Percentiles rank a stretch among this genome's conserved stretches.
These are phyloP conservation scores for Tinea semifulvella DNA, from an alignment of 2,888 invertebrate species.

Conservation along the genomic window DNA sequence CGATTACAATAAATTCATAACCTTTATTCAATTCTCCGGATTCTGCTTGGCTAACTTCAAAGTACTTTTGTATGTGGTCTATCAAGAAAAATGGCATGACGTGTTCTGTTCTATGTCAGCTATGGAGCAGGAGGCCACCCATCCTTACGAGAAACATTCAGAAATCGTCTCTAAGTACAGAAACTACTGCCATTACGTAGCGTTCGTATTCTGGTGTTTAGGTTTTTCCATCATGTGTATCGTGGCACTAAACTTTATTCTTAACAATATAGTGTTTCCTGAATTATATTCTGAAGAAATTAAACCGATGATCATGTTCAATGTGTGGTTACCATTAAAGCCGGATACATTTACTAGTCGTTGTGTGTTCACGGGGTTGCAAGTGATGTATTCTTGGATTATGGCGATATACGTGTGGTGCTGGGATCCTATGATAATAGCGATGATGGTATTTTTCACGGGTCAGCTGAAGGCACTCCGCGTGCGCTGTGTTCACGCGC, in stretches of 20 bases:
- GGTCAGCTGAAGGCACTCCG: constrained; percentile 39
- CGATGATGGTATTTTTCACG: constrained; percentile 43
- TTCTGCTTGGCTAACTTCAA: constrained; percentile 11
- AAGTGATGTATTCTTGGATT: constrained; percentile 33
- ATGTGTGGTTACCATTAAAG: constrained; percentile 26
- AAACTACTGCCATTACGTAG: constrained; percentile 10
- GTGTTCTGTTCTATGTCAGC: not conserved
- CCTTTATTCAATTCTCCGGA: constrained; percentile 12
- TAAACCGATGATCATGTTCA: not conserved
- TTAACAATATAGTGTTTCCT: not conserved
- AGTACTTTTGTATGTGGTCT: not conserved
- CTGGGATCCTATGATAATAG: constrained; percentile 40
- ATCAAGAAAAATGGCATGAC: constrained; percentile 4
- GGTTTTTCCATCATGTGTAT: not conserved
- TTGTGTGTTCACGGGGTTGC: constrained; percentile 34
- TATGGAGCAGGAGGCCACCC: constrained; percentile 11
- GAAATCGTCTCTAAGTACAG: constrained; percentile 3
- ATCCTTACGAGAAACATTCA: not conserved
- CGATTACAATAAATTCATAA: not conserved
- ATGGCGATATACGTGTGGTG: constrained; percentile 35
- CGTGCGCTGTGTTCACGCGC: constrained; percentile 22
- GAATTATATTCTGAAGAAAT: not conserved
- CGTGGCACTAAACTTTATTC: not conserved
- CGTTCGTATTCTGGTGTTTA: constrained; percentile 2
- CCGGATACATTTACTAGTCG: constrained; percentile 36